Conservation (phyloP, 53 echinoderm and acorn worm species). For the Henricia sp. region DNA sequence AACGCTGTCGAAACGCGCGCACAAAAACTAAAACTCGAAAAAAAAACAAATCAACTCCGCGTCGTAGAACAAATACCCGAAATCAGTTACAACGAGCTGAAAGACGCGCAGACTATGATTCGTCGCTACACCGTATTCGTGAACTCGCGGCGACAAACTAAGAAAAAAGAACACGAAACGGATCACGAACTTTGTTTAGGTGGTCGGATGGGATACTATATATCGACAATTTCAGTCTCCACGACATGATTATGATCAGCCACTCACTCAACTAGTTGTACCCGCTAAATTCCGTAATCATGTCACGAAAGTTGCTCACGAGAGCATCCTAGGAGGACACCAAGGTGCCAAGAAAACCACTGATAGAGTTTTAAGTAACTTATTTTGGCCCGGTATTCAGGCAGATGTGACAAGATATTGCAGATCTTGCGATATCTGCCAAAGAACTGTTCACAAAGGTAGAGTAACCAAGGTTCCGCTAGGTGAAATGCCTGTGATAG, state of each 20-base stretch:
- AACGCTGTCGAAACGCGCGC: conserved; percentile 10
- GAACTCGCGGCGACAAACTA: background rate
- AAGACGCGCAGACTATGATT: background rate
- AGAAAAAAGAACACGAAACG: background rate
- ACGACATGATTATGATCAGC: conserved; percentile 17
- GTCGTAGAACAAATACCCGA: conserved; percentile 2
- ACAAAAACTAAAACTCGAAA: background rate
- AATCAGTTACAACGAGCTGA: background rate
- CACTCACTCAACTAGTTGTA: conserved; percentile 43
- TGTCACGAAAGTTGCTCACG: conserved; percentile 59
- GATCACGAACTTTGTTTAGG: background rate
- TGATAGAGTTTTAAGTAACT: conserved; percentile 50
- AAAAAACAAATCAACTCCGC: background rate
- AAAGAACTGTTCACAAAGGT: conserved; percentile 30
- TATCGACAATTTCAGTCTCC: conserved; percentile 36
- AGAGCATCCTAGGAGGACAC: conserved; percentile 59
- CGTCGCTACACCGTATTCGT: conserved; percentile 3
- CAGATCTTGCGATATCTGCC: conserved; percentile 60
- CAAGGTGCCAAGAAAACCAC: conserved; percentile 28
- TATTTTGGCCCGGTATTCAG: conserved; percentile 58
- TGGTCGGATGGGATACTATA: conserved; percentile 13
- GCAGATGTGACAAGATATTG: conserved; percentile 49
- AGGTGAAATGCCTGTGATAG: conserved; percentile 44
- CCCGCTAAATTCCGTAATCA: conserved; percentile 43
- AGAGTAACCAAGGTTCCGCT: conserved; percentile 51